Evolutionary conservation across 2,113 vertebrate genomes (phyloP), one percentile per base, ranked within the genome.

Genomic region (Cettia cetti): DNA sequence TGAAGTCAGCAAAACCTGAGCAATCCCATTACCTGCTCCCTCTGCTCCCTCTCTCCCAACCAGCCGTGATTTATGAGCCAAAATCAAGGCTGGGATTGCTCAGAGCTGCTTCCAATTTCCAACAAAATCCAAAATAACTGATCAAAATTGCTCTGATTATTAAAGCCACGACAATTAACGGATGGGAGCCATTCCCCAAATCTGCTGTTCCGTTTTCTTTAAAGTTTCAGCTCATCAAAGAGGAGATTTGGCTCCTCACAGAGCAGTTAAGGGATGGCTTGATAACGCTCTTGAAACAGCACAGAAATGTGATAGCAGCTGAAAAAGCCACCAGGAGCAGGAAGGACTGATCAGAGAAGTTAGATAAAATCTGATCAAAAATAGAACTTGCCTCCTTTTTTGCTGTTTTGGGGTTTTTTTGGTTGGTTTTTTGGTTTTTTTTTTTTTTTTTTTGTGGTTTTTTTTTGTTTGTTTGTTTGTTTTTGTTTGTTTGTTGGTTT

Each of bases 1-100:
- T 56, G 65, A 94, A 97, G 87, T 91, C 96, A 97, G 85, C 82
- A 92, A 94, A 95, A 93, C 49, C 57, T 77, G 84, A 93, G 78
- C 83, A 71, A 88, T 72, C 33, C 74, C 24, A 76, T 91, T 93
- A 90, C 92, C 86, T 86, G 54, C 65, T 76, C 75, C 63, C 50
- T 68, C 75, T 42, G n/a, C 54, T 76, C 80, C 54, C 66, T 50
- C 74, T 63, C 30, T 47, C n/a, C 75, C 72, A 72, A 33, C 31
- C 54, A 40, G 13, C 72, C 18, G 23, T 60, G 79, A 96, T 94
- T 90, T 92, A 96, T 40, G 83, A 97, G 88, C 65, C 91, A 74
- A 91, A 97, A 92, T 74, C 95, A 45, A 63, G 82, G 59, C 81
- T 22, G 26, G 77, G 77, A 74, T 86, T 63, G 82, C 78, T 89